Evolutionary conservation across 2,888 invertebrate genomes (phyloP), one percentile per base, ranked within the genome.

Genomic region (Diaphora mendica): DNA sequence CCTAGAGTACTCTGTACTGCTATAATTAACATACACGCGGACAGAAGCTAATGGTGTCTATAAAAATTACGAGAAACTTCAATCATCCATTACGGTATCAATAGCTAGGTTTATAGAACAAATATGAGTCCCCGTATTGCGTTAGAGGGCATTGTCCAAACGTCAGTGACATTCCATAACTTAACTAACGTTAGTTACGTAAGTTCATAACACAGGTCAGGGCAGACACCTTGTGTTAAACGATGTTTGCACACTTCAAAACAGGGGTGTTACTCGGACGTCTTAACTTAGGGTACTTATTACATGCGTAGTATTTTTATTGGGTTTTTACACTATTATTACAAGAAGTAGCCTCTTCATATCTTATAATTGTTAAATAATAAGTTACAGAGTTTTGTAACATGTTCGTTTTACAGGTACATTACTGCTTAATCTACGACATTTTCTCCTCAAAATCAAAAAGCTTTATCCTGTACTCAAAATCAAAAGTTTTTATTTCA

Each of bases 171-270:
- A 68, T 68, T 68, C 35, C 26, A 55, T 68, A 68, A 68, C 20
- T 68, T 68, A 55, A 68, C 30, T 33, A 55, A 48, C 9, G 68
- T 51, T 68, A 15, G 55, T 68, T 68, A 68, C 68, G 55, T 68
- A 68, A 68, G 30, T 67, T 44, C 44, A n/a, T 20, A 30, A 1
- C 42, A 67, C 67, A 55, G 35, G 68, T 68, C 67, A 55, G 35
- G 48, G 23, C 39, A 65, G 39, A 51, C 51, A 35, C 55, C 23
- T 55, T 55, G n/a, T 55, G 72, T 35, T 66, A 42, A 74, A 79
- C 71, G 30, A n/a, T 72, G 44, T 67, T 67, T 67, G 67, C 26
- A 48, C 20, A 44, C 9, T n/a, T 4, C 67, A 48, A 30, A 30
- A 26, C 44, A 66, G 66, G 66, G 42, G 39, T 67, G 67, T 48